phyloP scores from a whole-genome alignment of 2,888 invertebrate species.

The Dryocosmus kuriphilus region DNA sequence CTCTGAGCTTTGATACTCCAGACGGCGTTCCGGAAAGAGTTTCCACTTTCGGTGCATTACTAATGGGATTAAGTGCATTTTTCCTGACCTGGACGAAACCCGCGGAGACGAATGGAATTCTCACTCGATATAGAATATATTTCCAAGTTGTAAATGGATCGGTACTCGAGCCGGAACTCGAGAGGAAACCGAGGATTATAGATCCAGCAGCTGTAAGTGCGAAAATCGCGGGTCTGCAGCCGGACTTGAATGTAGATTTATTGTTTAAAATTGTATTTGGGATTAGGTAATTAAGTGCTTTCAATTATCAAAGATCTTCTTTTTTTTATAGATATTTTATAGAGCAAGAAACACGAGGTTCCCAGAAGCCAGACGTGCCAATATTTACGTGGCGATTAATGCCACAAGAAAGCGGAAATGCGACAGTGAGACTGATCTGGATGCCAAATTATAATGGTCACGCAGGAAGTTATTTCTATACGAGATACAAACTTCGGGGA shows the following conservation, averaged over 20 bases:
- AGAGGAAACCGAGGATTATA: slow-evolving; percentile 87
- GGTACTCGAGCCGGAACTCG: slow-evolving; percentile 81
- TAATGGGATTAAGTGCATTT: slow-evolving; percentile 93
- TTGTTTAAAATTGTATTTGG: neutral
- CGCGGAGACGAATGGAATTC: slow-evolving; percentile 92
- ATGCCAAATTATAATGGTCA: slow-evolving; percentile 88
- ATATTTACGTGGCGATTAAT: slow-evolving; percentile 84
- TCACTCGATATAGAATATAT: slow-evolving; percentile 95
- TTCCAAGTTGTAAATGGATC: slow-evolving; percentile 88
- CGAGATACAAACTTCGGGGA: slow-evolving; percentile 87
- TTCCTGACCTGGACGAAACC: slow-evolving; percentile 96
- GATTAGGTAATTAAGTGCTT: neutral
- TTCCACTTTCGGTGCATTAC: slow-evolving; percentile 88
- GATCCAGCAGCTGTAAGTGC: slow-evolving; percentile 89
- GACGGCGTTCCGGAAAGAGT: slow-evolving; percentile 96
- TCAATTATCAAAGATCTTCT: neutral
- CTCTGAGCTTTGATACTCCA: slow-evolving; percentile 90
- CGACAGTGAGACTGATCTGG: slow-evolving; percentile 90
- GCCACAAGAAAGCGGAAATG: slow-evolving; percentile 85
- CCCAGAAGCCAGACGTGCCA: slow-evolving; percentile 84
- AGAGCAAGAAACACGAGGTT: slow-evolving; percentile 86
- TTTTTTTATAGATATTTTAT: slow-evolving; percentile 83
- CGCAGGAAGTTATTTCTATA: slow-evolving; percentile 95
- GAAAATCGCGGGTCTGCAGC: slow-evolving; percentile 90
- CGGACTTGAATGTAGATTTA: slow-evolving; percentile 78